Base-by-base conservation (phyloP, 2,797 vertebrate species). In the Sitta carolinensis region DNA sequence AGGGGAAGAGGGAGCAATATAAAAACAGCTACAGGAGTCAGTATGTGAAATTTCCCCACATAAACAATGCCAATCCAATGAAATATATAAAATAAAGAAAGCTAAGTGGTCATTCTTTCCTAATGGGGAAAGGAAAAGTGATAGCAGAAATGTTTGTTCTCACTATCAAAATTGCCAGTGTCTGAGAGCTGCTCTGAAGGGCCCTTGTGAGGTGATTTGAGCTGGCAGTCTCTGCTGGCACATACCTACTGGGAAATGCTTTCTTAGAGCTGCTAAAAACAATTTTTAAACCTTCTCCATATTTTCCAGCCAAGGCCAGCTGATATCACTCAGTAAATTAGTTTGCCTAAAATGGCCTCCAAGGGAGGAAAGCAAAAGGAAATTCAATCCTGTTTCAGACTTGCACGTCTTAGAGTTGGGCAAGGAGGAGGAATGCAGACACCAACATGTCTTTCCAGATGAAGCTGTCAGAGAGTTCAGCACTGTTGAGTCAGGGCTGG, bases 321-420 rank as follows among this genome's bases (percentile, higher is more conserved):
- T 93, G 80, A 54, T 54, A 30, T 34, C 22, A 38, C 32, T 43
- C 43, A 74, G 7, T 62, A 78, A 70, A 76, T 45, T 36, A 32
- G 9, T 76, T 94, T 78, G 62, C 59, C 58, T 87, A 57, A 88
- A 80, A 88, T 61, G 45, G 21, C 19, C 47, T 81, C 11, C 17
- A 54, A 62, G 50, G 29, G 21, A 48, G 25, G 12, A 34, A 32
- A 55, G 17, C 43, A 7, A 54, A 61, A 73, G 14, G 10, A 66
- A 26, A 74, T 27, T 23, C 10, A 45, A 19, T 57, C 50, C 50
- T 52, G 19, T 48, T 93, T 84, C 13, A 5, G 20, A 74, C 21
- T 25, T 0, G 0, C 1, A 1, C 16, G 27, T 30, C 32, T 77
- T 50, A 17, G 48, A 59, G 13, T 2, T 48, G 48, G 38, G 17